Evolutionary conservation across 2,113 vertebrate species (phyloP).

Genomic region (Psittacula cyanocephala): DNA sequence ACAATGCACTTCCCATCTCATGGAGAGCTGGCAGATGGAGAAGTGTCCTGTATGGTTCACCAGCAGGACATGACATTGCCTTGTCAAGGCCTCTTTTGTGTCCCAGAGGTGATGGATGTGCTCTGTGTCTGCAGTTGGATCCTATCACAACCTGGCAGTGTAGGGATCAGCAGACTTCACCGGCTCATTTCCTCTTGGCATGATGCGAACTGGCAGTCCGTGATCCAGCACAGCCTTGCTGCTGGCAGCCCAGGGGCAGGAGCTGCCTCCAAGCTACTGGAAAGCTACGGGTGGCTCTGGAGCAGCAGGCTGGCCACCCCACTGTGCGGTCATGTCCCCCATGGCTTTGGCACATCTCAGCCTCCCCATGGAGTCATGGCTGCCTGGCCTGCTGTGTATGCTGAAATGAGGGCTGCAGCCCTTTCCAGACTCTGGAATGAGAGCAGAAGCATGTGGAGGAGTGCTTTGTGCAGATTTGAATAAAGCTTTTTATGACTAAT

Average conservation of each 20-base stretch:
- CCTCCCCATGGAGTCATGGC: background rate
- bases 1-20: background rate
- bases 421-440: background rate
- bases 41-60: background rate
- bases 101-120: background rate
- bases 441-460: background rate
- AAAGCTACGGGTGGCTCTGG: background rate
- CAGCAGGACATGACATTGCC: background rate
- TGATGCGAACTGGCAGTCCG: background rate
- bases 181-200: background rate
- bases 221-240: background rate
- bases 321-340: background rate
- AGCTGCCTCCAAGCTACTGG: background rate
- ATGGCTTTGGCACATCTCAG: background rate
- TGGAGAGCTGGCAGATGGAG: background rate
- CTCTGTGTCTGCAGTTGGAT: background rate
- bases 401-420: background rate
- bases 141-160: rapidly evolving
- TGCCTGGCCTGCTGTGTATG: background rate
- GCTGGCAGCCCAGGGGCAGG: background rate
- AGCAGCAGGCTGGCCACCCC: background rate
- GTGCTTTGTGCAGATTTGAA: background rate
- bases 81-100: rapidly evolving
- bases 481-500: background rate
- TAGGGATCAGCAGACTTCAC: background rate